These are phyloP conservation scores for Illadopsis cleaveri DNA, from an alignment of 2,113 vertebrate species.

Conservation along the genomic window DNA sequence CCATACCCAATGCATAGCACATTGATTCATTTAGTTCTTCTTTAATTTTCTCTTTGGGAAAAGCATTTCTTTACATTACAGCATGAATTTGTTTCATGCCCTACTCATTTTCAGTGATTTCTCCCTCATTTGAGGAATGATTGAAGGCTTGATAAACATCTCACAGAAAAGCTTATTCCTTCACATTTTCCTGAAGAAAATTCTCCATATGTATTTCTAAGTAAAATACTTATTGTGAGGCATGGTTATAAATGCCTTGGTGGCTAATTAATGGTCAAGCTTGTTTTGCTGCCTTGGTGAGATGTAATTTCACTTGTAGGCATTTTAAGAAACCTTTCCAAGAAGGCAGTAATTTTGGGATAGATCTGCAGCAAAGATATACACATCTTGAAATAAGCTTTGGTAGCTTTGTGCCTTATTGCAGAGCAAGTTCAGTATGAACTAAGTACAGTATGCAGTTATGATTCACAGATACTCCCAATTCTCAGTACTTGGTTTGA, in stretches of 20 bases:
- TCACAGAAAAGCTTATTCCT: neutral
- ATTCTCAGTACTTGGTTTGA: neutral
- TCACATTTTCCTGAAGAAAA: constrained; percentile 14
- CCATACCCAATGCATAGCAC: constrained; percentile 72
- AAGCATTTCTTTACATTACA: constrained; percentile 79
- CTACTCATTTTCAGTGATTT: constrained; percentile 76
- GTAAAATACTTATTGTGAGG: neutral
- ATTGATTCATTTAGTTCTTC: constrained; percentile 77
- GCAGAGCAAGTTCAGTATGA: neutral
- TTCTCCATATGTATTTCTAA: constrained; percentile 1
- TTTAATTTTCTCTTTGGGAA: constrained; percentile 77
- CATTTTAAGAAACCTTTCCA: neutral
- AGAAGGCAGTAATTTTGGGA: neutral
- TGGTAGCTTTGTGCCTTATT: neutral
- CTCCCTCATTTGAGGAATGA: constrained; percentile 64
- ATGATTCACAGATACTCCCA: neutral
- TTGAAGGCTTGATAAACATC: neutral
- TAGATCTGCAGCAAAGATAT: neutral
- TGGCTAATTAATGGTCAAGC: neutral
- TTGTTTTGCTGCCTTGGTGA: constrained; percentile 4
- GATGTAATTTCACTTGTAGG: neutral
- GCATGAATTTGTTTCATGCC: constrained; percentile 80
- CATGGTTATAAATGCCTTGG: neutral
- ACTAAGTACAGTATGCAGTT: neutral
- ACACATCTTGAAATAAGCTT: neutral